Percentiles rank a stretch among this genome's conserved stretches.
phyloP scores from a whole-genome alignment of 2,888 invertebrate species.

The Spilosoma lubricipeda region DNA sequence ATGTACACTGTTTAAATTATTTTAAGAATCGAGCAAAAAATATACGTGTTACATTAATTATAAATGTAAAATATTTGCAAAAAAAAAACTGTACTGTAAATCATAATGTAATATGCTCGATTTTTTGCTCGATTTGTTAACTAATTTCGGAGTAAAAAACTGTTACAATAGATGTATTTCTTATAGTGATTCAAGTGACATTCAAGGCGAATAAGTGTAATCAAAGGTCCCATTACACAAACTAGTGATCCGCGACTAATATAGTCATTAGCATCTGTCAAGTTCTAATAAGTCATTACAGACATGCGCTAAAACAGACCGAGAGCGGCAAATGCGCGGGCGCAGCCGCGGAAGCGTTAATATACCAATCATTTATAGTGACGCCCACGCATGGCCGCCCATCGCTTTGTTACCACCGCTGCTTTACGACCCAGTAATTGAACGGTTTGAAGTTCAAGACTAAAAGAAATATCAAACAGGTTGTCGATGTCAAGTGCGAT shows the following conservation, averaged over 20 bases:
- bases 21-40: neutral
- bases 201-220: slow-evolving; percentile 39
- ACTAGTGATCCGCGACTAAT: slow-evolving; percentile 40
- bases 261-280: slow-evolving; percentile 47
- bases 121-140: neutral
- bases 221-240: slow-evolving; percentile 31
- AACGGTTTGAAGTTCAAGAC: slow-evolving; percentile 49
- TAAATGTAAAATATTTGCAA: neutral
- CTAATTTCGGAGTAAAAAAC: neutral
- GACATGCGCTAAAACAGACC: slow-evolving; percentile 40
- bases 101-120: neutral
- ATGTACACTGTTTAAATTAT: neutral
- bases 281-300: slow-evolving; percentile 44
- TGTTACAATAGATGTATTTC: neutral
- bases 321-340: slow-evolving; percentile 52
- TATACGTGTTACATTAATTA: neutral
- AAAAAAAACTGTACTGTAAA: neutral
- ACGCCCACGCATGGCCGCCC: slow-evolving; percentile 62
- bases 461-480: slow-evolving; percentile 29
- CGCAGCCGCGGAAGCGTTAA: slow-evolving; percentile 59
- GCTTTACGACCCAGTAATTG: slow-evolving; percentile 49
- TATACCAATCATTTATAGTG: slow-evolving; percentile 58
- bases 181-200: neutral
- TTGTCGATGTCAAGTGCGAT: slow-evolving; percentile 45
- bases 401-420: slow-evolving; percentile 28